A percentile compares a stretch with the other conserved stretches of the same genome.
phyloP scores from a whole-genome alignment of 1,140 invertebrate genomes.

The Plutomurus gul region DNA sequence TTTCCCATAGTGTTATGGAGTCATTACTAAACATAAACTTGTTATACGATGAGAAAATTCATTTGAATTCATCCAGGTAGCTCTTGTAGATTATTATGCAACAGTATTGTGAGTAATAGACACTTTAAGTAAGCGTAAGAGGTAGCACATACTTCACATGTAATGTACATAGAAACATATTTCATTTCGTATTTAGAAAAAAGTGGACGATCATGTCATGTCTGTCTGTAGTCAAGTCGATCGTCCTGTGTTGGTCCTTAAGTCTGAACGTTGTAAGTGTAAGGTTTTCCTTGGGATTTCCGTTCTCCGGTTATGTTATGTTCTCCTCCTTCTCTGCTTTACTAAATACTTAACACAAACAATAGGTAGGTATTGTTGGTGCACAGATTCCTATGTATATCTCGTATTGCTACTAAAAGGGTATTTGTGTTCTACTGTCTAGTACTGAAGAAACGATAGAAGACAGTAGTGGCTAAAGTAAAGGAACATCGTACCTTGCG shows the following conservation, averaged over 20 bases:
- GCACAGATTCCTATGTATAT: too few species aligned
- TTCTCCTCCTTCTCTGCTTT: not conserved
- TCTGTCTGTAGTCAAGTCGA: not conserved
- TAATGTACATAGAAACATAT: not conserved
- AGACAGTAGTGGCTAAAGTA: too few species aligned
- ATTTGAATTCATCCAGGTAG: too few species aligned
- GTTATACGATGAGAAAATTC: not conserved
- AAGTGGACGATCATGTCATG: not conserved
- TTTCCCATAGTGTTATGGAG: not conserved
- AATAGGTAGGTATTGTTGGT: too few species aligned
- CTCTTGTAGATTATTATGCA: too few species aligned
- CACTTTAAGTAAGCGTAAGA: too few species aligned
- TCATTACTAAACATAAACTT: not conserved
- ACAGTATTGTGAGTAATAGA: too few species aligned
- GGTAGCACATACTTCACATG: not conserved
- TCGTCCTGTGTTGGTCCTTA: too few species aligned
- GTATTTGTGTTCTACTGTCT: too few species aligned
- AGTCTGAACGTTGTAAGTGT: slow-evolving; percentile 3
- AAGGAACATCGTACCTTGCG: slow-evolving; percentile 15
- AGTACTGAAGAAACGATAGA: too few species aligned
- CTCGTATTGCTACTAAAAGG: too few species aligned
- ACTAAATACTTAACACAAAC: too few species aligned
- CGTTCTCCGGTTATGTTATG: not conserved
- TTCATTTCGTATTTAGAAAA: not conserved
- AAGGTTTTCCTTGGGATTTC: slow-evolving; percentile 14